Base-by-base conservation (phyloP, 2,113 vertebrate species). In the Pimephales promelas region DNA sequence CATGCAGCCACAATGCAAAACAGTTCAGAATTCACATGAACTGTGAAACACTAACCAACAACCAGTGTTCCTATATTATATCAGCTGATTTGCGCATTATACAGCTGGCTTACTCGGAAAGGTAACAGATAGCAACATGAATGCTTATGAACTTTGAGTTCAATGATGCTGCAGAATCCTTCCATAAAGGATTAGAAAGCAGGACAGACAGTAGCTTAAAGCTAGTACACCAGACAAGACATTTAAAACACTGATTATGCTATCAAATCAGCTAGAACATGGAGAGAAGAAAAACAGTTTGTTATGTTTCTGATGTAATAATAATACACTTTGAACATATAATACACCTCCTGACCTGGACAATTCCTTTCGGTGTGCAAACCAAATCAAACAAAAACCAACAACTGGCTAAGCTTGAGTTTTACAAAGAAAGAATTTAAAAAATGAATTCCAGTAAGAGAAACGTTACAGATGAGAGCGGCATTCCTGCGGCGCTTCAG, bases 401-500 rank as follows among this genome's bases (percentile, higher is more conserved):
- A 77, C 11, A 40, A 40, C 5, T 36, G 18, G 34, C 9, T 49
- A 4, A 64, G 26, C 36, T 43, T 73, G 9, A 10, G 34, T 22
- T 28, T 83, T 62, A 56, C 40, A 2, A 40, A 45, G 24, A 18
- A 59, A 54, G 24, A 28, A 61, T 64, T 4, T 76, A 34, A 54
- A 5, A 7, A 52, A 28, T 28, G 28, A 28, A 36, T 83, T 66
- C 82, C 57, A 62, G 10, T 26, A 24, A 75, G 59, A 66, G 43
- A 8, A 75, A 64, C 18, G 0, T 16, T 31, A 9, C 36, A 83
- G 16, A 24, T 64, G 56, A 62, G 47, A 54, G 26, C 22, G 6
- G 28, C 61, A 83, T 83, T 75, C 82, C 71, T 62, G 40, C 20
- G n/a, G 26, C 6, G 2, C 56, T 64, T 83, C 45, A 36, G 56